Evolutionary conservation across 2,113 vertebrate species (phyloP).

Genomic region (Bucco capensis): DNA sequence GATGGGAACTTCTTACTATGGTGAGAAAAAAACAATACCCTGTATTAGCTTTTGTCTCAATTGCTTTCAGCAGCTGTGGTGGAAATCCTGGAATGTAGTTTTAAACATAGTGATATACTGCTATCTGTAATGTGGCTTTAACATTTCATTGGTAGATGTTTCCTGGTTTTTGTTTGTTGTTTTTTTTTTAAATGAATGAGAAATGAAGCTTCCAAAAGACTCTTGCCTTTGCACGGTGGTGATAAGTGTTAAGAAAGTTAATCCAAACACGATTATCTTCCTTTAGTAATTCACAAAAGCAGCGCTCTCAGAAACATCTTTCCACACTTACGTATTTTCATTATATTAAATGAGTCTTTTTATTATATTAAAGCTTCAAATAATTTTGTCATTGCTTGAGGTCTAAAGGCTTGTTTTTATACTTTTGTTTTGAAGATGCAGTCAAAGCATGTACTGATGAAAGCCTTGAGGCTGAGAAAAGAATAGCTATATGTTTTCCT

Average conservation of each 20-base stretch:
- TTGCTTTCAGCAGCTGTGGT: neutral
- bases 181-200: neutral
- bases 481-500: constrained; percentile 80
- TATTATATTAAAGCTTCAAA: neutral
- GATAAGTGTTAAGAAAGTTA: neutral
- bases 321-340: accelerated
- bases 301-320: neutral
- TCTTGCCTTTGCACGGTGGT: neutral
- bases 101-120: neutral
- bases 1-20: neutral
- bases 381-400: neutral
- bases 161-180: too few species aligned
- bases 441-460: constrained; percentile 82
- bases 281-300: neutral
- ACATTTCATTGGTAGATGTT: neutral
- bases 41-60: neutral
- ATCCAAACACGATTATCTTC: neutral
- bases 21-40: neutral
- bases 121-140: neutral
- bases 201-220: neutral
- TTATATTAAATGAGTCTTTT: neutral
- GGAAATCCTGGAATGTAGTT: neutral
- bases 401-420: neutral
- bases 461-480: constrained; percentile 66
- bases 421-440: constrained; percentile 77